Evolutionary conservation across 2,888 invertebrate genomes (phyloP).

Genomic region (Drosophila nr. perissopoda): DNA sequence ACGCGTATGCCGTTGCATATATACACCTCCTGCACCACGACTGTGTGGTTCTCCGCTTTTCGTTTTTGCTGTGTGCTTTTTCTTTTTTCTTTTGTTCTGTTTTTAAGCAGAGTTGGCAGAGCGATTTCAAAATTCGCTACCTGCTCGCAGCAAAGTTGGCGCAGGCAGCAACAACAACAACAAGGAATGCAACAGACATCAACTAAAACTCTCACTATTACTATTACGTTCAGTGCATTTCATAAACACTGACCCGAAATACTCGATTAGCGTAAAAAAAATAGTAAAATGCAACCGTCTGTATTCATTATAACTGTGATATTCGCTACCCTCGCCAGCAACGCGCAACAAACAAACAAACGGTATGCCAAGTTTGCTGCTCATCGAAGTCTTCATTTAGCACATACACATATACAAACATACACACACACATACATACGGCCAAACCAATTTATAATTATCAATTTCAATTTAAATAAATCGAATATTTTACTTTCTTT

Average conservation of each 20-base stretch:
- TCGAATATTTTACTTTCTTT: not conserved
- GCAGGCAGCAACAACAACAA: conserved; percentile 16
- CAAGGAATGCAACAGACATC: conserved; percentile 13
- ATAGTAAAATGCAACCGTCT: conserved; percentile 42
- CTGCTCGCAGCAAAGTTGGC: conserved; percentile 42
- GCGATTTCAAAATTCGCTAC: conserved; percentile 57
- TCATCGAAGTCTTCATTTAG: conserved; percentile 52
- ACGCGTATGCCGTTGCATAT: not conserved
- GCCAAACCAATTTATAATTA: not conserved
- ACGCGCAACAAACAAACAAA: conserved; percentile 53
- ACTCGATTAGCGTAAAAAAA: conserved; percentile 9
- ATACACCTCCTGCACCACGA: not conserved
- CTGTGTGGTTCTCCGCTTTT: not conserved
- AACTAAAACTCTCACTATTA: conserved; percentile 35
- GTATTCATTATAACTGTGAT: conserved; percentile 60
- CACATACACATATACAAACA: conserved; percentile 14
- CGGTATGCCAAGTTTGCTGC: conserved; percentile 61
- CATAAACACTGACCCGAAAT: conserved; percentile 9
- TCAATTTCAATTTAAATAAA: not conserved
- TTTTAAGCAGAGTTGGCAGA: conserved; percentile 20
- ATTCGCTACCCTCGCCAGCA: conserved; percentile 54
- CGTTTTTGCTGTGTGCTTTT: not conserved
- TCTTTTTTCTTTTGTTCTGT: not conserved
- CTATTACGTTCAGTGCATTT: not conserved
- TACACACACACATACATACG: conserved; percentile 7